These are phyloP conservation scores for Mus pahari DNA, from an alignment of 2,113 vertebrate species.

Conservation along the genomic window DNA sequence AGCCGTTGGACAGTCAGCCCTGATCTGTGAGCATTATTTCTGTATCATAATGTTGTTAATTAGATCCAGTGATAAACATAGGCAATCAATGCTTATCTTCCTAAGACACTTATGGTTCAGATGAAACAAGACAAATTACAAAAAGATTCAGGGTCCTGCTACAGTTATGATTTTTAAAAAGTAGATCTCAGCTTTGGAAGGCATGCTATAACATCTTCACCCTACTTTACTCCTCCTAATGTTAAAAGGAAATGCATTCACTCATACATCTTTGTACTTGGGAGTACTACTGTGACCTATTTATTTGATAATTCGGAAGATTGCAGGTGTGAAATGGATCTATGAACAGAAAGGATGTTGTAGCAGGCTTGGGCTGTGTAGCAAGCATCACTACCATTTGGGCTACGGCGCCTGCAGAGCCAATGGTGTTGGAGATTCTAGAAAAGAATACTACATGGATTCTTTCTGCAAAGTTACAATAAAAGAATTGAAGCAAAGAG, in stretches of 20 bases:
- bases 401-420: not conserved
- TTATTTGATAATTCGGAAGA: not conserved
- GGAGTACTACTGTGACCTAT: not conserved
- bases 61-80: not conserved
- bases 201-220: not conserved
- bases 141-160: not conserved
- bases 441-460: not conserved
- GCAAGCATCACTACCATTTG: not conserved
- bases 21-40: not conserved
- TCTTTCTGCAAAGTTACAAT: not conserved
- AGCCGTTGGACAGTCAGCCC: not conserved
- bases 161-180: not conserved
- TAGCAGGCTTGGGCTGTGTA: not conserved
- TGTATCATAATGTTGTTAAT: not conserved
- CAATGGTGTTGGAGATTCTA: not conserved
- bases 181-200: not conserved
- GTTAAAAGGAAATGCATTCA: not conserved
- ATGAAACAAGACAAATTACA: not conserved
- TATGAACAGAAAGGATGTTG: not conserved
- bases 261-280: not conserved
- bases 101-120: not conserved
- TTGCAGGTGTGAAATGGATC: not conserved
- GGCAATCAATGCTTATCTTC: not conserved
- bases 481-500: not conserved
- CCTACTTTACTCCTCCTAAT: not conserved